Conservation (phyloP, 1,140 invertebrate species). For the Elymnias hypermnestra region DNA sequence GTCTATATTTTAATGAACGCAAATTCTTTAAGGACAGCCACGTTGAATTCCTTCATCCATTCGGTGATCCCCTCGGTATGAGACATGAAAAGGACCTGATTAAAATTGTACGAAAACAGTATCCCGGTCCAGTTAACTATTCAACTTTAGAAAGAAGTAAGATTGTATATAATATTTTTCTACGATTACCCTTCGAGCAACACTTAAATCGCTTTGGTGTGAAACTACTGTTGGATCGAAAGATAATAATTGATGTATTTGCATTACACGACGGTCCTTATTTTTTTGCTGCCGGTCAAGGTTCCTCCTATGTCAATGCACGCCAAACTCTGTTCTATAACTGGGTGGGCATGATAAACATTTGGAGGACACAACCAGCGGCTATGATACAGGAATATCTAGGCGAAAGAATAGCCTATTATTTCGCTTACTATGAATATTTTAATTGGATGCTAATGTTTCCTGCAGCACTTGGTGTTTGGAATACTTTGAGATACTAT, state of each 20-base stretch:
- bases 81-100: conserved; percentile 21
- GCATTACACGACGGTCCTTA: conserved; percentile 28
- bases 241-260: conserved; percentile 23
- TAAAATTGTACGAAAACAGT: conserved; percentile 21
- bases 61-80: neutral
- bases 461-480: neutral
- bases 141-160: conserved; percentile 25
- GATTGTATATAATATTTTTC: conserved; percentile 26
- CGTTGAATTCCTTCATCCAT: conserved; percentile 20
- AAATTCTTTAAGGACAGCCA: conserved; percentile 27
- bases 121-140: conserved; percentile 20
- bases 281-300: conserved; percentile 16
- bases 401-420: conserved; percentile 19
- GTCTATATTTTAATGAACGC: conserved; percentile 18
- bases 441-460: conserved; percentile 11
- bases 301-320: conserved; percentile 11
- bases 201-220: too few species aligned
- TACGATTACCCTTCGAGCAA: conserved; percentile 17
- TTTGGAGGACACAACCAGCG: conserved; percentile 20
- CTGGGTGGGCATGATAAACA: conserved; percentile 12
- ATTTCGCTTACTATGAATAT: conserved; percentile 17
- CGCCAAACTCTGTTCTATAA: conserved; percentile 21
- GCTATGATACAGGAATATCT: conserved; percentile 24
- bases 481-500: neutral
- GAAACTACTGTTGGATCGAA: conserved; percentile 20